Evolutionary conservation across 2,113 vertebrate species (phyloP).

Genomic region (Actenoides lindsayi): DNA sequence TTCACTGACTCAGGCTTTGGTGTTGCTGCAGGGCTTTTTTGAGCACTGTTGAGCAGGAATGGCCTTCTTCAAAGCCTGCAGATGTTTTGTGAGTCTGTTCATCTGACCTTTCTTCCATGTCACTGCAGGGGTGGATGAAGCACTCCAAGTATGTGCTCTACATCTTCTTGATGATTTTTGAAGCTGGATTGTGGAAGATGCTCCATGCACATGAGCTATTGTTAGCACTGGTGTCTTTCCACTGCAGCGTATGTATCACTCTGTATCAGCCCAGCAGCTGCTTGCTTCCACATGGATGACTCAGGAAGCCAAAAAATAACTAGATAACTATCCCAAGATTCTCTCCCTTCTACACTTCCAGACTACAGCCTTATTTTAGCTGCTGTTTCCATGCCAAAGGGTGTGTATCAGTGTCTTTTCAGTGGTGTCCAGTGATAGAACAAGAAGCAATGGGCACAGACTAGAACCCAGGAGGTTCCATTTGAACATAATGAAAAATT

Average conservation of each 20-base stretch:
- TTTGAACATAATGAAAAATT: neutral
- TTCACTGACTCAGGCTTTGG: neutral
- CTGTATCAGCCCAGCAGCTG: neutral
- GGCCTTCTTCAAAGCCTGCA: neutral
- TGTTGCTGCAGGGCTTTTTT: neutral
- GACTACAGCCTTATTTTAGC: neutral
- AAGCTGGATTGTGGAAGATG: neutral
- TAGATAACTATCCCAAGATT: neutral
- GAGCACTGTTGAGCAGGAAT: neutral
- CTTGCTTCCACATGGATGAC: constrained; percentile 12
- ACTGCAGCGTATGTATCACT: neutral
- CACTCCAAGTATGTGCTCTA: neutral
- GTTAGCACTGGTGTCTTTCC: neutral
- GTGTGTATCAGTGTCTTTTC: accelerated
- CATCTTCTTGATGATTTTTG: neutral
- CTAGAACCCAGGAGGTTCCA: neutral
- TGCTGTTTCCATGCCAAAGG: neutral
- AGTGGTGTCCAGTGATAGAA: neutral
- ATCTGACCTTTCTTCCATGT: neutral
- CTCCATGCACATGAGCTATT: neutral
- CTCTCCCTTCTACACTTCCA: neutral
- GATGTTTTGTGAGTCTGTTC: neutral
- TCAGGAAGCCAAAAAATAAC: constrained; percentile 26
- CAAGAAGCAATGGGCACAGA: neutral
- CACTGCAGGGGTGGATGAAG: neutral